These are phyloP conservation scores for Tipula confusa DNA, from an alignment of 2,888 invertebrate species.

Conservation along the genomic window DNA sequence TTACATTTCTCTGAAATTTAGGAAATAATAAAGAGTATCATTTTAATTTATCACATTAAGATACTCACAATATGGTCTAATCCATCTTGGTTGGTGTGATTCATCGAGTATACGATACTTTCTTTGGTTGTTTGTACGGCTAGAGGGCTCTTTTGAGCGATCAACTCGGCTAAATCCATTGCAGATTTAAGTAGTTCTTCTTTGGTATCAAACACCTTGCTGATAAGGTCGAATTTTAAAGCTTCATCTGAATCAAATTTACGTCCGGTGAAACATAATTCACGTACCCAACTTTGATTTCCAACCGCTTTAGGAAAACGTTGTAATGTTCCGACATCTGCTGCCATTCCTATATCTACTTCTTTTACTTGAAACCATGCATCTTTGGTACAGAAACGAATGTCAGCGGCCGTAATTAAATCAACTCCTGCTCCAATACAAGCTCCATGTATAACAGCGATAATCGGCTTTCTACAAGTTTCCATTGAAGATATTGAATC, in stretches of 20 bases:
- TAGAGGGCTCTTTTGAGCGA: constrained; percentile 87
- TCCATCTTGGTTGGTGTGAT: constrained; percentile 81
- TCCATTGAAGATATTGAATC: constrained; percentile 76
- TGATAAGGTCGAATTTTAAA: constrained; percentile 74
- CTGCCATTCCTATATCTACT: constrained; percentile 80
- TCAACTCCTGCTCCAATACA: constrained; percentile 93
- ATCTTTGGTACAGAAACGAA: constrained; percentile 84
- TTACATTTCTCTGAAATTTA: constrained; percentile 59
- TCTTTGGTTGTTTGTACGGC: constrained; percentile 90
- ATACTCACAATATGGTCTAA: constrained; percentile 82
- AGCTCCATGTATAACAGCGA: constrained; percentile 78
- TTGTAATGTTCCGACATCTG: constrained; percentile 93
- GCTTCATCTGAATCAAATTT: constrained; percentile 80
- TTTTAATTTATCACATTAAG: too few relatives aligned
- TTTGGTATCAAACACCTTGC: constrained; percentile 50
- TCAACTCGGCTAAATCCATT: constrained; percentile 67
- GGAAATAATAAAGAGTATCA: too few relatives aligned
- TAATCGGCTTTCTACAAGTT: constrained; percentile 85
- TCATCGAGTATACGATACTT: constrained; percentile 78
- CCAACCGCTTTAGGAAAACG: constrained; percentile 84
- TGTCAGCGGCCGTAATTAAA: constrained; percentile 83
- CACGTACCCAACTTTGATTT: constrained; percentile 79
- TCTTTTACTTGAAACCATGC: constrained; percentile 90
- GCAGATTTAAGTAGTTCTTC: constrained; percentile 63
- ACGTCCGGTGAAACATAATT: constrained; percentile 82